Percentiles rank a stretch among this genome's conserved stretches.
Conservation (phyloP, 1,140 invertebrate species). For the Sinella curviseta region DNA sequence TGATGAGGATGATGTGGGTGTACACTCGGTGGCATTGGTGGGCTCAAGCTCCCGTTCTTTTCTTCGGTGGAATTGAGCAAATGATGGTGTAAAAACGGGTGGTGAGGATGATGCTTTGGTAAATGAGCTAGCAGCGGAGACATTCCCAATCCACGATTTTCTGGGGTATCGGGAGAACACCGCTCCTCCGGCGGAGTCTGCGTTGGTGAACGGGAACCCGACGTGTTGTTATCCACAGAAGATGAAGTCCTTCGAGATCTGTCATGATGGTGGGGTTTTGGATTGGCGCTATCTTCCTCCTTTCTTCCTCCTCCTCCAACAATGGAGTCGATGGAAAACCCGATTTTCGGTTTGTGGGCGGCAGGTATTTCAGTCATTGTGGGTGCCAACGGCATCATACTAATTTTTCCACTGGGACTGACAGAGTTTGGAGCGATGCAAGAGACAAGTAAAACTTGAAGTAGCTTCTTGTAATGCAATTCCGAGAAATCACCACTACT, state of each 20-base stretch:
- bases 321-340: conserved; percentile 92
- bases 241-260: conserved; percentile 1
- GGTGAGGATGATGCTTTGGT: background rate
- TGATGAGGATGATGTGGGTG: conserved; percentile 43
- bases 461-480: background rate
- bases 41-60: conserved; percentile 26
- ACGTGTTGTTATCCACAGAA: background rate
- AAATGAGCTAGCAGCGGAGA: conserved; percentile 4
- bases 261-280: background rate
- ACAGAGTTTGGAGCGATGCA: background rate
- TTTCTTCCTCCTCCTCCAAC: conserved; percentile 66
- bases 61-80: conserved; percentile 43
- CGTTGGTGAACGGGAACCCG: background rate
- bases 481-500: background rate
- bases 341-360: conserved; percentile 82
- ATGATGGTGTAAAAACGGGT: conserved; percentile 26
- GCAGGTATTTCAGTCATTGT: conserved; percentile 78
- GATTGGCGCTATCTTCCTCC: background rate
- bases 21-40: conserved; percentile 22
- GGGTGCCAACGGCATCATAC: conserved; percentile 87
- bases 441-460: background rate
- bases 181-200: background rate
- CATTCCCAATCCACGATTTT: background rate
- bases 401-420: conserved; percentile 48
- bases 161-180: background rate